Evolutionary conservation across 1,140 invertebrate species (phyloP).

Genomic region (Campoletis sonorensis): DNA sequence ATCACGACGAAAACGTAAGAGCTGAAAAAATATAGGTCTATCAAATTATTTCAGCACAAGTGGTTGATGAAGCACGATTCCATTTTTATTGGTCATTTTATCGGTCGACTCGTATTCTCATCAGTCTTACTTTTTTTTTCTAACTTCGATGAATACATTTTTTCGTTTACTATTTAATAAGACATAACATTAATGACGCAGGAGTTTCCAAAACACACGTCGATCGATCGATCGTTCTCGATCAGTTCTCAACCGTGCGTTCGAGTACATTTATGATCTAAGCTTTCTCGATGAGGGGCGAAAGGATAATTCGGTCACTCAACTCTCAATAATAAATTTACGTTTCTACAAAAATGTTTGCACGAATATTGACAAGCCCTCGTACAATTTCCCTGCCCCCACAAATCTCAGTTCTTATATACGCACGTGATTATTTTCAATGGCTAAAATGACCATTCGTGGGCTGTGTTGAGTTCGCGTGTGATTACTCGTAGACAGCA

Average conservation of each 20-base stretch:
- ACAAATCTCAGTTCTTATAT: not conserved
- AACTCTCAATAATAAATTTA: conserved; percentile 24
- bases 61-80: no score
- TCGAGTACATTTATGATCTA: conserved; percentile 29
- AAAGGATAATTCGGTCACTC: not conserved
- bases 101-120: no score
- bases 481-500: conserved; percentile 19
- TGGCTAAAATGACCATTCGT: conserved; percentile 7
- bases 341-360: conserved; percentile 24
- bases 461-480: not conserved
- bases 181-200: no score
- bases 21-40: no score
- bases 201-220: not conserved
- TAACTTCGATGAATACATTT: not conserved
- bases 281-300: not conserved
- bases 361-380: not conserved
- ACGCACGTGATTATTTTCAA: not conserved
- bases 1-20: no score
- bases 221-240: not conserved
- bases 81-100: no score
- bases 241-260: conserved; percentile 32
- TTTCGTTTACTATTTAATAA: not conserved
- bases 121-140: not conserved
- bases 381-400: not conserved
- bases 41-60: no score